A percentile compares a stretch with the other conserved stretches of the same genome.
phyloP scores from a whole-genome alignment of 30 jellyfish, hydroid and myxozoan species.

The Pelagia noctiluca region DNA sequence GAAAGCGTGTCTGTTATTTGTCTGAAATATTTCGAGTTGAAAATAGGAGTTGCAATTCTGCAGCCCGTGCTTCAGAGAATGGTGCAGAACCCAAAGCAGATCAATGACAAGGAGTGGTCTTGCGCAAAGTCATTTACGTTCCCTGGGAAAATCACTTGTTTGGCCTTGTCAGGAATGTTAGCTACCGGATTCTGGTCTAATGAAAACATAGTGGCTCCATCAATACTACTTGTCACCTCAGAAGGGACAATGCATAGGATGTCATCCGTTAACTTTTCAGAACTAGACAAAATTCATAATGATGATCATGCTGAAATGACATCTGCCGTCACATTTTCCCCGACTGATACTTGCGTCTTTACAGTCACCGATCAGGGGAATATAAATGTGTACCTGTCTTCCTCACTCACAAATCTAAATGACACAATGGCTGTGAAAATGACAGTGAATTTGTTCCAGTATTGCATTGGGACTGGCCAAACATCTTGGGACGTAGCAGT shows the following conservation, averaged over 20 bases:
- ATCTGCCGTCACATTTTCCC: constrained; percentile 59
- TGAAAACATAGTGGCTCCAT: constrained; percentile 28
- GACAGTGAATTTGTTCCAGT: constrained; percentile 64
- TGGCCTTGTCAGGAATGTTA: constrained; percentile 23
- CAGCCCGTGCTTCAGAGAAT: constrained; percentile 74
- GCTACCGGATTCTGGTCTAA: neutral
- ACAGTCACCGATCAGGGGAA: constrained; percentile 67
- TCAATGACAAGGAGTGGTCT: constrained; percentile 43
- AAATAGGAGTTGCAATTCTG: constrained; percentile 61
- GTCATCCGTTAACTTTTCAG: constrained; percentile 23
- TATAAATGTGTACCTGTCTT: constrained; percentile 16
- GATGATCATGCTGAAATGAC: constrained; percentile 36
- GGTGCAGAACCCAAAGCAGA: constrained; percentile 50
- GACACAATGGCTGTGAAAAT: constrained; percentile 44
- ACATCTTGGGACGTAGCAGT: constrained; percentile 77
- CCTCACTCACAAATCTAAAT: constrained; percentile 12
- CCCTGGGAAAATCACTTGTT: constrained; percentile 20
- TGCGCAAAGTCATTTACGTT: constrained; percentile 33
- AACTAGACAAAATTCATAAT: neutral
- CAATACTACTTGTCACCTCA: constrained; percentile 18
- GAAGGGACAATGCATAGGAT: constrained; percentile 32
- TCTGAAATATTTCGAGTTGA: constrained; percentile 67
- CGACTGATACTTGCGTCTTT: constrained; percentile 71
- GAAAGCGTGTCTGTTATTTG: constrained; percentile 52
- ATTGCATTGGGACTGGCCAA: constrained; percentile 53